Conservation (phyloP, 2,888 invertebrate genomes). For the Neoaliturus tenellus region DNA sequence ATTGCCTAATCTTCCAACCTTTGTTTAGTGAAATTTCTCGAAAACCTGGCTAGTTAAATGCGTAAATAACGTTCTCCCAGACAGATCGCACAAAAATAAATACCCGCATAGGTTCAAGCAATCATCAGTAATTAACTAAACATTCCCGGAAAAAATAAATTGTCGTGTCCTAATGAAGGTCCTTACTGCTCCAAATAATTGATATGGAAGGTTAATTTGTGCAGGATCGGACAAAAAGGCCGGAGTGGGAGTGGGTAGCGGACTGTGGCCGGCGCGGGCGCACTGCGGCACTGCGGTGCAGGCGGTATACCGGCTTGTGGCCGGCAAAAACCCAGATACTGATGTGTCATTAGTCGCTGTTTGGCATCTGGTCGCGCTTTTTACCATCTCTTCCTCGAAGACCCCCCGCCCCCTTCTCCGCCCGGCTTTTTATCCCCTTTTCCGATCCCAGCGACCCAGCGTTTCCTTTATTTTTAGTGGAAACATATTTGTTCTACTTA, state of each 20-base stretch:
- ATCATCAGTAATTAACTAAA: slow-evolving; percentile 11
- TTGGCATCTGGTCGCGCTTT: slow-evolving; percentile 40
- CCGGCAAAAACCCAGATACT: slow-evolving; percentile 42
- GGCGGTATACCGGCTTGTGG: slow-evolving; percentile 43
- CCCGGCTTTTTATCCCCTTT: slow-evolving; percentile 30
- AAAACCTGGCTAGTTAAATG: no score
- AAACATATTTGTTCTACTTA: slow-evolving; percentile 51
- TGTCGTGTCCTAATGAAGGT: slow-evolving; percentile 17
- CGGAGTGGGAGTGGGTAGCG: not conserved
- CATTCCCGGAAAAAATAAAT: slow-evolving; percentile 12
- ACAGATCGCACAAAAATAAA: not conserved
- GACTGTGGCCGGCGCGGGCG: not conserved
- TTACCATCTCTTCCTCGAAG: slow-evolving; percentile 28
- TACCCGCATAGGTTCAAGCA: not conserved
- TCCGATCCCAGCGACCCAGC: slow-evolving; percentile 15
- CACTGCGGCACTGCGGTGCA: no score
- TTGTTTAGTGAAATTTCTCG: no score
- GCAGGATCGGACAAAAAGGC: not conserved
- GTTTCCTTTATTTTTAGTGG: slow-evolving; percentile 40
- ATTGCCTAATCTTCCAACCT: no score
- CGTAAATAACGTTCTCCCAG: no score
- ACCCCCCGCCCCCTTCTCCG: not conserved
- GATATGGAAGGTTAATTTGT: slow-evolving; percentile 33
- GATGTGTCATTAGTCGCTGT: slow-evolving; percentile 41
- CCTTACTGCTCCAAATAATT: slow-evolving; percentile 33